phyloP scores from a whole-genome alignment of 2,888 invertebrate species.

The Brenthis daphne region DNA sequence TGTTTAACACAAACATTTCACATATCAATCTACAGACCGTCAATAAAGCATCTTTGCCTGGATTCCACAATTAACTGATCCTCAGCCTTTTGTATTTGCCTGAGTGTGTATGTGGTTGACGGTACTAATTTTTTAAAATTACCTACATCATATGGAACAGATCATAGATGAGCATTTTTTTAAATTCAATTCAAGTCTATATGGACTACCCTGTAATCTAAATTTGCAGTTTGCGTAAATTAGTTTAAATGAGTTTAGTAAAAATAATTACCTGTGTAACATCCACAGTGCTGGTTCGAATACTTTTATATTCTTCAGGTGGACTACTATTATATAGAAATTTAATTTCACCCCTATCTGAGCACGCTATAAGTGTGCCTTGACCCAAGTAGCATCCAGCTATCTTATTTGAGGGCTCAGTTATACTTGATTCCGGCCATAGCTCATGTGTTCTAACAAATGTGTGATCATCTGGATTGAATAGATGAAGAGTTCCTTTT shows the following conservation, averaged over 20 bases:
- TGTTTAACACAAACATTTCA: too few species aligned
- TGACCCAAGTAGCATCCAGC: conserved; percentile 67
- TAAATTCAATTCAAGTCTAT: background rate
- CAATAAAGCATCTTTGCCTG: too few species aligned
- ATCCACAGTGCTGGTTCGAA: conserved; percentile 65
- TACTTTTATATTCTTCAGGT: conserved; percentile 62
- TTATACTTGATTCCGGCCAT: conserved; percentile 65
- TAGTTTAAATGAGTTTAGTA: background rate
- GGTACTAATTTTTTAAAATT: too few species aligned
- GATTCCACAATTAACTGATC: too few species aligned
- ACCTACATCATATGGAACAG: too few species aligned
- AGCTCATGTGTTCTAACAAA: conserved; percentile 61
- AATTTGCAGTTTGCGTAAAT: too few species aligned
- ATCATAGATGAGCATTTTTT: background rate
- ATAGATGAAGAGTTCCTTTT: conserved; percentile 68
- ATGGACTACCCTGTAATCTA: too few species aligned
- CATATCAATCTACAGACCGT: too few species aligned
- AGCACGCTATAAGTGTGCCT: conserved; percentile 70
- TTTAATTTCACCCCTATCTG: conserved; percentile 73
- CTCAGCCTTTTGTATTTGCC: too few species aligned
- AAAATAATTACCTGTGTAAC: conserved; percentile 66
- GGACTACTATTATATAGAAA: conserved; percentile 74
- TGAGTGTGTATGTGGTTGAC: too few species aligned
- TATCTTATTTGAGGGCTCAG: conserved; percentile 66
- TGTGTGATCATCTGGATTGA: conserved; percentile 61